Percentiles rank a stretch among this genome's conserved stretches.
These are phyloP conservation scores for Hyposmocoma kahamanoa DNA, from an alignment of 1,140 invertebrate species.

Conservation along the genomic window DNA sequence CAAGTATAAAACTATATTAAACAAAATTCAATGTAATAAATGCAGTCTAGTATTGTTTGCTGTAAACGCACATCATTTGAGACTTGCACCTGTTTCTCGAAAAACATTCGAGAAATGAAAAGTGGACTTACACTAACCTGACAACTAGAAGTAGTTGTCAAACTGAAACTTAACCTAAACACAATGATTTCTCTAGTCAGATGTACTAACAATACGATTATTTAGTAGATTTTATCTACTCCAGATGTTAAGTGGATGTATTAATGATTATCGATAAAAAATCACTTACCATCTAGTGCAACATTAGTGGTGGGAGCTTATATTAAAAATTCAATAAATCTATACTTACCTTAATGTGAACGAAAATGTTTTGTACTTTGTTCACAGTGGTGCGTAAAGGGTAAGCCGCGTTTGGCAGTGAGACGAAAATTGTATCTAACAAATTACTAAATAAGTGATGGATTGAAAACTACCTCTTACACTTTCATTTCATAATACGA, in stretches of 20 bases:
- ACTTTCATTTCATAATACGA: too few species aligned
- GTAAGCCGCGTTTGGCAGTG: background rate
- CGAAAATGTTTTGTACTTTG: constrained; percentile 54
- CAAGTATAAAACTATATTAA: constrained; percentile 6
- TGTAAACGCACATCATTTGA: constrained; percentile 51
- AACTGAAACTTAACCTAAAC: constrained; percentile 39
- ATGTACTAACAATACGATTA: constrained; percentile 37
- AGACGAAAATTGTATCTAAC: too few species aligned
- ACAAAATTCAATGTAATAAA: constrained; percentile 19
- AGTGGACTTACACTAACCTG: constrained; percentile 35
- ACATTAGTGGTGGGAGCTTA: constrained; percentile 38
- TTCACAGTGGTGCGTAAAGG: constrained; percentile 26
- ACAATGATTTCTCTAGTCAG: constrained; percentile 43
- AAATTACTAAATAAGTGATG: too few species aligned
- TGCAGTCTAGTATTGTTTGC: constrained; percentile 28
- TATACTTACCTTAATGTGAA: constrained; percentile 59
- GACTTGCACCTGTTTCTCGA: constrained; percentile 55
- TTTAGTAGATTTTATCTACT: constrained; percentile 64
- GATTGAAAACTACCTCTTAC: too few species aligned
- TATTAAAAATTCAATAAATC: constrained; percentile 29
- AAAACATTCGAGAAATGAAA: constrained; percentile 18
- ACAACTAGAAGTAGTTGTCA: constrained; percentile 39
- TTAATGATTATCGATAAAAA: constrained; percentile 33
- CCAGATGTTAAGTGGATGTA: constrained; percentile 20
- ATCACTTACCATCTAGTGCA: constrained; percentile 39